A percentile compares a stretch with the other conserved stretches of the same genome.
These are phyloP conservation scores for Pseudochromis fuscus DNA, from an alignment of 2,797 vertebrate species.

Conservation along the genomic window DNA sequence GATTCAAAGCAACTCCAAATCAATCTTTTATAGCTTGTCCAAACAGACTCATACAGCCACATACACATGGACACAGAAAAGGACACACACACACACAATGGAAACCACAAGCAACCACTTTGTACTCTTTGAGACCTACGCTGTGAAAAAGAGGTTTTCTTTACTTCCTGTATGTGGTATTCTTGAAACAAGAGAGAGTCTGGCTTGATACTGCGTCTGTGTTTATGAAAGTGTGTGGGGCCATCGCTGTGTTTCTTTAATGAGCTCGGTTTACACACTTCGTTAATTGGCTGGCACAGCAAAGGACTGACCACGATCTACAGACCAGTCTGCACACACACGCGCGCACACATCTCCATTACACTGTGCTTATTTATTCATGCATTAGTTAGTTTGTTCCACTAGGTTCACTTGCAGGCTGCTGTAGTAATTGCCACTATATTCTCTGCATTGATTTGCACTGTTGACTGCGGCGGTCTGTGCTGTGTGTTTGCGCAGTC, in stretches of 20 bases:
- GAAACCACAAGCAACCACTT: conserved; percentile 48
- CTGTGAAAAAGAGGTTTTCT: conserved; percentile 40
- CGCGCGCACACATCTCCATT: conserved; percentile 75
- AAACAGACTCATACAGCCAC: conserved; percentile 55
- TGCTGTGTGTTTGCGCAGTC: not conserved
- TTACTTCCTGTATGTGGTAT: conserved; percentile 29
- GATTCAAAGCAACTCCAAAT: conserved; percentile 82
- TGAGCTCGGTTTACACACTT: conserved; percentile 84
- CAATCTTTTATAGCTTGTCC: conserved; percentile 82
- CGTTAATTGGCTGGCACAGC: conserved; percentile 82
- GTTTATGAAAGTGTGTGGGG: conserved; percentile 43
- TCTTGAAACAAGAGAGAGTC: conserved; percentile 52
- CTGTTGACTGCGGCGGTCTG: conserved; percentile 57
- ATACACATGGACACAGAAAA: conserved; percentile 28
- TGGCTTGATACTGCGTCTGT: conserved; percentile 52
- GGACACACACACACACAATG: conserved; percentile 29
- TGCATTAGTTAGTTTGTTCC: conserved; percentile 84
- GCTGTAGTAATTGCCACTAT: conserved; percentile 84
- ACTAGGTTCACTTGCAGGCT: conserved; percentile 80
- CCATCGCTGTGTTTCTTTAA: conserved; percentile 78
- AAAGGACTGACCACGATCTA: conserved; percentile 71
- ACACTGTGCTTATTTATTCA: conserved; percentile 83
- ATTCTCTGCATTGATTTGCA: conserved; percentile 85
- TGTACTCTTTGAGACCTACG: conserved; percentile 47
- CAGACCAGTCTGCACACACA: conserved; percentile 45